Conservation (phyloP, 2,888 invertebrate species). For the Rhagonycha lutea region DNA sequence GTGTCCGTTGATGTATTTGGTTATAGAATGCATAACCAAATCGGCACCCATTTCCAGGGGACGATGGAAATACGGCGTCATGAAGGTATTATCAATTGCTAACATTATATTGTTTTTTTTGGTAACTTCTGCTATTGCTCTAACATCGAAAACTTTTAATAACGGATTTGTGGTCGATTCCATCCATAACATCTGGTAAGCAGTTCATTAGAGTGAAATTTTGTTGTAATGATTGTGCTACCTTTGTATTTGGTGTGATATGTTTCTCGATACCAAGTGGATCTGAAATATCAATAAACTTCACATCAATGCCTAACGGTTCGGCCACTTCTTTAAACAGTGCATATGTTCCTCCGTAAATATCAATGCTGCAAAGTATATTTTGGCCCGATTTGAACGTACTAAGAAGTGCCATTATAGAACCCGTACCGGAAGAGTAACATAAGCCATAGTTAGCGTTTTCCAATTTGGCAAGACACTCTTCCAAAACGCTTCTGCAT, state of each 20-base stretch:
- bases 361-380: slow-evolving; percentile 82
- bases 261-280: slow-evolving; percentile 64
- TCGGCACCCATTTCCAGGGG: slow-evolving; percentile 92
- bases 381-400: slow-evolving; percentile 83
- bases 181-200: slow-evolving; percentile 80
- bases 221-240: slow-evolving; percentile 45
- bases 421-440: slow-evolving; percentile 86
- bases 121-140: slow-evolving; percentile 66
- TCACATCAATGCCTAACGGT: slow-evolving; percentile 67
- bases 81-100: slow-evolving; percentile 92
- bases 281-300: slow-evolving; percentile 76
- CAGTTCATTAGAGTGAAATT: neutral
- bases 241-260: slow-evolving; percentile 81
- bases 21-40: slow-evolving; percentile 86
- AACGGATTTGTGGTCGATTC: slow-evolving; percentile 97
- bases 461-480: slow-evolving; percentile 84
- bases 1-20: slow-evolving; percentile 99
- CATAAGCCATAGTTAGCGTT: slow-evolving; percentile 77
- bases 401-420: slow-evolving; percentile 72
- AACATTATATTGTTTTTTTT: slow-evolving; percentile 67
- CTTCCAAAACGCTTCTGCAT: slow-evolving; percentile 80
- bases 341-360: slow-evolving; percentile 88
- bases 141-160: slow-evolving; percentile 85
- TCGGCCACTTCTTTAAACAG: slow-evolving; percentile 55
- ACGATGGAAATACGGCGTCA: slow-evolving; percentile 87